A percentile compares a stretch with the other conserved stretches of the same genome.
Evolutionary conservation across 1,140 invertebrate species (phyloP).

Genomic region (Drosophila chauvacae): DNA sequence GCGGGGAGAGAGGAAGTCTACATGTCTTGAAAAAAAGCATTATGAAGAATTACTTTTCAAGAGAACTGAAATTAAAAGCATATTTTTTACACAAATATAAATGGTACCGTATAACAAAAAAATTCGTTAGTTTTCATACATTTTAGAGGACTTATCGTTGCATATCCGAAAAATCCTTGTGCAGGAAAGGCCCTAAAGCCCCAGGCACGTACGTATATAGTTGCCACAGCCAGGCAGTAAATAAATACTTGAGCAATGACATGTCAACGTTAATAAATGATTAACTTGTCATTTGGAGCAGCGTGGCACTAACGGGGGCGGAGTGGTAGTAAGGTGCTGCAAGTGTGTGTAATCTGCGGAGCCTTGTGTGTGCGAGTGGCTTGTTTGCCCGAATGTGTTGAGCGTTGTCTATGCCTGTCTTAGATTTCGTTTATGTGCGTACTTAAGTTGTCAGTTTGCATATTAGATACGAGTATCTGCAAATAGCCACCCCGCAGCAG

Average conservation of each 20-base stretch:
- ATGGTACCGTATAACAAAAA: background rate
- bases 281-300: constrained; percentile 74
- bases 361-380: constrained; percentile 15
- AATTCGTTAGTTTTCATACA: background rate
- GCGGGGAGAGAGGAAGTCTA: background rate
- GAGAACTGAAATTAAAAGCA: background rate
- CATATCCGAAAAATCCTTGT: background rate
- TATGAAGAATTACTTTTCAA: background rate
- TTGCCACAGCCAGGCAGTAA: constrained; percentile 53
- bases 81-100: background rate
- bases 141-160: background rate
- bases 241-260: constrained; percentile 81
- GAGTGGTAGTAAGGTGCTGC: constrained; percentile 14
- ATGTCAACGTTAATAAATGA: constrained; percentile 81
- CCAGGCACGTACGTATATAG: constrained; percentile 20
- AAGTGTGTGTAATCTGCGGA: constrained; percentile 38
- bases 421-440: constrained; percentile 67
- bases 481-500: constrained; percentile 22
- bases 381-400: constrained; percentile 44
- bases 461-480: constrained; percentile 57
- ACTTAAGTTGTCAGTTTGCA: constrained; percentile 81
- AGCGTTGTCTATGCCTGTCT: constrained; percentile 59
- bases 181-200: constrained; percentile 4
- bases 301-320: constrained; percentile 16
- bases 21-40: background rate